These are phyloP conservation scores for Acanthacorydalis orientalis DNA, from an alignment of 2,888 invertebrate genomes.

Conservation along the genomic window DNA sequence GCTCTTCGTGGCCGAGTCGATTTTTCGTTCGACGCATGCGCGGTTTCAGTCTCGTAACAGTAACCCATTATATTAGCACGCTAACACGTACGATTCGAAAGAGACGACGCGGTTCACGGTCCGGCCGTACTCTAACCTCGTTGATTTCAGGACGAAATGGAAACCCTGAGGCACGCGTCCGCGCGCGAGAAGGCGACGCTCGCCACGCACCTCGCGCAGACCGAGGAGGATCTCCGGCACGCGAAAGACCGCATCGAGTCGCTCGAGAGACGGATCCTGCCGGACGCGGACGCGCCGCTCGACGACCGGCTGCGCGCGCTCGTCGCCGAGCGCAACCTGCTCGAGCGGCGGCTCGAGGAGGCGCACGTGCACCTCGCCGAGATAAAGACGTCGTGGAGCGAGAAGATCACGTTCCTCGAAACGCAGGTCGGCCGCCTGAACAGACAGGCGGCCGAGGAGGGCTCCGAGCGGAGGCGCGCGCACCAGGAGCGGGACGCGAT, in stretches of 20 bases:
- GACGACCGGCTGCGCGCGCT: constrained; percentile 39
- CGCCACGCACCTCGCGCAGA: constrained; percentile 49
- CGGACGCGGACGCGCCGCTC: constrained; percentile 23
- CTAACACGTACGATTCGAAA: too few species aligned
- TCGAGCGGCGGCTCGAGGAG: constrained; percentile 68
- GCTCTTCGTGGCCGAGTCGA: too few species aligned
- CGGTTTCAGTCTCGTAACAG: too few species aligned
- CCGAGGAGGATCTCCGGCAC: constrained; percentile 59
- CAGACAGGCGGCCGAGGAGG: constrained; percentile 71
- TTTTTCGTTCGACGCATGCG: too few species aligned
- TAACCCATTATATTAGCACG: too few species aligned
- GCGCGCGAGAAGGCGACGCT: constrained; percentile 53
- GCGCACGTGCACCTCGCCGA: constrained; percentile 74
- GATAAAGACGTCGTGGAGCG: constrained; percentile 84
- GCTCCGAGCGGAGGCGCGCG: constrained; percentile 59
- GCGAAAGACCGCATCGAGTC: constrained; percentile 43
- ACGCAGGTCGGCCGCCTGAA: constrained; percentile 76
- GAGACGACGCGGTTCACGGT: too few species aligned
- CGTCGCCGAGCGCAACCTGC: constrained; percentile 42
- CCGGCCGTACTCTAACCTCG: too few species aligned
- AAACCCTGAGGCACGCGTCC: constrained; percentile 54
- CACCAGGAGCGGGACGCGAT: constrained; percentile 49
- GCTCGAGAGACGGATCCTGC: constrained; percentile 30
- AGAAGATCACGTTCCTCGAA: constrained; percentile 73
- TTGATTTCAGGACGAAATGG: constrained; percentile 51